phyloP scores from a whole-genome alignment of 1,140 invertebrate genomes.

The Uloborus diversus region DNA sequence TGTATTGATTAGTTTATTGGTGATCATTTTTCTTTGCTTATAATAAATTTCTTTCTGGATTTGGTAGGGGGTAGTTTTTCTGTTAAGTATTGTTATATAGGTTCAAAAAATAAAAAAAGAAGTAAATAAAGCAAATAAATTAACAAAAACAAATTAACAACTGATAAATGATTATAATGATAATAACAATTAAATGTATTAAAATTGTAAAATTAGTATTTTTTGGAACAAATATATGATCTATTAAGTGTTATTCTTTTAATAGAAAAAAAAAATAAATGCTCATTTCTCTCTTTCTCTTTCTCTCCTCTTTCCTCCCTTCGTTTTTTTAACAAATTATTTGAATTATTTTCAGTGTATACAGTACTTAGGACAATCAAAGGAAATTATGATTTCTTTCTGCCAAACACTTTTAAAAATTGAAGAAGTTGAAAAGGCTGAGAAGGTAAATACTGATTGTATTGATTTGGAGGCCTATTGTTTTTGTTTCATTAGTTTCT shows the following conservation, averaged over 20 bases:
- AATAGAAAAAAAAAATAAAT: not conserved
- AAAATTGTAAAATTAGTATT: not conserved
- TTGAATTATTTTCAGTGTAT: conserved; percentile 1
- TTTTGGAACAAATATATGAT: not conserved
- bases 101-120: too few relatives aligned
- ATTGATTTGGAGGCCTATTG: too few relatives aligned
- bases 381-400: conserved; percentile 15
- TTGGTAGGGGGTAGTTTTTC: too few relatives aligned
- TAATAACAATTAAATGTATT: too few relatives aligned
- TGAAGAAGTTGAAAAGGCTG: conserved; percentile 21
- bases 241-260: not conserved
- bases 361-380: conserved; percentile 18
- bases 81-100: too few relatives aligned
- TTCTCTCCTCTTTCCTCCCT: not conserved
- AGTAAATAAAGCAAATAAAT: too few relatives aligned
- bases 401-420: conserved; percentile 27
- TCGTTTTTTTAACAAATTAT: not conserved
- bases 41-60: too few relatives aligned
- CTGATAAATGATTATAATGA: too few relatives aligned
- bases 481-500: too few relatives aligned
- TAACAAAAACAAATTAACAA: too few relatives aligned
- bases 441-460: conserved; percentile 42
- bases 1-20: too few relatives aligned
- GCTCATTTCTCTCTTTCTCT: not conserved
- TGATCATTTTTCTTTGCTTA: too few relatives aligned